phyloP scores from a whole-genome alignment of 2,113 vertebrate species.

The Scalopus aquaticus region DNA sequence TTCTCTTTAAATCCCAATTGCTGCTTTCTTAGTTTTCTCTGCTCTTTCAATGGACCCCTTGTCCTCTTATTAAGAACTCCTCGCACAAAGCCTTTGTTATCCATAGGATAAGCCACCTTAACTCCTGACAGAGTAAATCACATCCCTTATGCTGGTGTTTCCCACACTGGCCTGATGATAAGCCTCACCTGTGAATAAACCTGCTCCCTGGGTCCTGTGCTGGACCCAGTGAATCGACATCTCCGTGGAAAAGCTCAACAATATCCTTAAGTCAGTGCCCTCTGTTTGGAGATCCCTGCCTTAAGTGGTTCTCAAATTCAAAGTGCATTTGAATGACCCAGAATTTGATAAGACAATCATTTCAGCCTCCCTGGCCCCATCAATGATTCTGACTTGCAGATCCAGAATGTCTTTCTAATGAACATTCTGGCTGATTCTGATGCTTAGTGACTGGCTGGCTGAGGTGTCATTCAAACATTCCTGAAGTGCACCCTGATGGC shows the following conservation, averaged over 20 bases:
- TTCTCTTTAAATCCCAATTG: neutral
- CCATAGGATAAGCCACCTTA: neutral
- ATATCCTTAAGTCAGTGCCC: too few relatives aligned
- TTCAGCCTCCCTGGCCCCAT: neutral
- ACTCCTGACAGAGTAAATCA: neutral
- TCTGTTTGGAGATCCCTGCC: neutral
- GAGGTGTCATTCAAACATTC: neutral
- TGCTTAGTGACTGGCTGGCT: neutral
- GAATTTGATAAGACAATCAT: neutral
- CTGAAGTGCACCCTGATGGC: neutral
- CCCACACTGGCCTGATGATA: neutral
- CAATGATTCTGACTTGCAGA: neutral
- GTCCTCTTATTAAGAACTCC: neutral
- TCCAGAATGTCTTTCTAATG: neutral
- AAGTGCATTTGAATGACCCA: neutral
- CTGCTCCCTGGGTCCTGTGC: neutral
- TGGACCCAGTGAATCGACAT: neutral
- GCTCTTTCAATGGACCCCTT: neutral
- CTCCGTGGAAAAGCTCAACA: neutral
- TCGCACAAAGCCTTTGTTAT: neutral
- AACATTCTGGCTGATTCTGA: neutral
- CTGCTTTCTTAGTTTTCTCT: neutral
- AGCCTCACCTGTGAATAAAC: neutral
- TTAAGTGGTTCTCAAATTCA: neutral
- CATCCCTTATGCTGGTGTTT: neutral